A percentile compares a stretch with the other conserved stretches of the same genome.
Evolutionary conservation across 2,113 vertebrate species (phyloP).

Genomic region (Toxostoma redivivum): DNA sequence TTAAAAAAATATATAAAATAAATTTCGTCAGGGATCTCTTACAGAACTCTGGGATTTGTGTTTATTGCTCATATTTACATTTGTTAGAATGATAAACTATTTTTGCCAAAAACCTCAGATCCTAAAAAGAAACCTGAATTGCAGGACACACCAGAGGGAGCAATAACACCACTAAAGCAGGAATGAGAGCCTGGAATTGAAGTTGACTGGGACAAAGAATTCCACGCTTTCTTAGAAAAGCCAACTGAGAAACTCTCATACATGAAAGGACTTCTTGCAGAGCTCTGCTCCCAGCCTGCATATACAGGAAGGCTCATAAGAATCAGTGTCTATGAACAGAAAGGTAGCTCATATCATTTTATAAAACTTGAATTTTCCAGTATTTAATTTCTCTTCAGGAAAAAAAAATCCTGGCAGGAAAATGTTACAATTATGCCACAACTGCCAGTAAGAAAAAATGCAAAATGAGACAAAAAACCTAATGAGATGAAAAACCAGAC

Average conservation of each 20-base stretch:
- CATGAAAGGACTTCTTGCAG: neutral
- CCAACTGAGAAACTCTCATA: neutral
- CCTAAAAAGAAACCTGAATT: neutral
- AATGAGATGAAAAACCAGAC: neutral
- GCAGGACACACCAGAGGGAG: slow-evolving; percentile 45
- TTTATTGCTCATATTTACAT: neutral
- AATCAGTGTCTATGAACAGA: neutral
- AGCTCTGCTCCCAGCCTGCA: neutral
- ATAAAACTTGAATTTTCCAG: neutral
- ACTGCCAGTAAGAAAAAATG: neutral
- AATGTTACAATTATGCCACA: neutral
- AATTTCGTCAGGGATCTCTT: neutral
- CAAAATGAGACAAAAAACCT: neutral
- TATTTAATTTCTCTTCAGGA: neutral
- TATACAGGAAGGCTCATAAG: neutral
- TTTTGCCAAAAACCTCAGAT: neutral
- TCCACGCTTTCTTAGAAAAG: neutral
- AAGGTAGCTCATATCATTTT: neutral
- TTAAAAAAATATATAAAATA: neutral
- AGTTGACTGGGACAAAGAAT: neutral
- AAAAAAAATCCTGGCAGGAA: neutral
- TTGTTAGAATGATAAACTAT: neutral
- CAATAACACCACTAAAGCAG: neutral
- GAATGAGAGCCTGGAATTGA: neutral
- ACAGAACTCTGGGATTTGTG: neutral